A percentile compares a stretch with the other conserved stretches of the same genome.
Conservation (phyloP, 2,888 invertebrate genomes). For the Hemithea aestivaria region DNA sequence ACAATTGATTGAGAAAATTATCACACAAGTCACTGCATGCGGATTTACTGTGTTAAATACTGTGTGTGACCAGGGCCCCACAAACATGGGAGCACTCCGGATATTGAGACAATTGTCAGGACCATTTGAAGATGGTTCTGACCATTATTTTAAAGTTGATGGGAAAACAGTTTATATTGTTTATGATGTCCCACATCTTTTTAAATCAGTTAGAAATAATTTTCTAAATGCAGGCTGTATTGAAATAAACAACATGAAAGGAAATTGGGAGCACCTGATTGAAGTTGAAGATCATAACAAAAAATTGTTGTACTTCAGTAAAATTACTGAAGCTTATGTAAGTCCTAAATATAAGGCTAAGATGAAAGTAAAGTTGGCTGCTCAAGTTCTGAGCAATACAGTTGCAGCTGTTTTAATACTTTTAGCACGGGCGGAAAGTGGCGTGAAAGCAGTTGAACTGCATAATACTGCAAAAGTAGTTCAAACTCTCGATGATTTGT, state of each 20-base stretch:
- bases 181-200: conserved; percentile 18
- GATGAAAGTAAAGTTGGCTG: conserved; percentile 7
- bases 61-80: conserved; percentile 25
- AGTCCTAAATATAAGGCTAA: conserved; percentile 1
- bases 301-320: conserved; percentile 12
- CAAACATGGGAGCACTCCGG: conserved; percentile 14
- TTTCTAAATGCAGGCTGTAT: conserved; percentile 12
- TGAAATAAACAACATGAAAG: conserved; percentile 8
- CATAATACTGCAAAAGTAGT: too few species aligned
- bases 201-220: conserved; percentile 9
- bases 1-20: conserved; percentile 12
- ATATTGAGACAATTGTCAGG: conserved; percentile 2
- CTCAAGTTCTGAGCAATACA: conserved; percentile 5
- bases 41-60: conserved; percentile 17
- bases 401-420: conserved; percentile 6
- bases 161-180: conserved; percentile 2
- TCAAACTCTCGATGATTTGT: too few species aligned
- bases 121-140: background rate
- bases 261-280: conserved; percentile 17
- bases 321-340: conserved; percentile 14
- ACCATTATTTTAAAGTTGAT: background rate
- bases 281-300: conserved; percentile 16
- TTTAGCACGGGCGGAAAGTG: too few species aligned
- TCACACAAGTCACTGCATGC: conserved; percentile 1
- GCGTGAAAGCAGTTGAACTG: too few species aligned